These are phyloP conservation scores for Dasypus novemcinctus DNA, from an alignment of 2,113 vertebrate genomes.

Conservation along the genomic window DNA sequence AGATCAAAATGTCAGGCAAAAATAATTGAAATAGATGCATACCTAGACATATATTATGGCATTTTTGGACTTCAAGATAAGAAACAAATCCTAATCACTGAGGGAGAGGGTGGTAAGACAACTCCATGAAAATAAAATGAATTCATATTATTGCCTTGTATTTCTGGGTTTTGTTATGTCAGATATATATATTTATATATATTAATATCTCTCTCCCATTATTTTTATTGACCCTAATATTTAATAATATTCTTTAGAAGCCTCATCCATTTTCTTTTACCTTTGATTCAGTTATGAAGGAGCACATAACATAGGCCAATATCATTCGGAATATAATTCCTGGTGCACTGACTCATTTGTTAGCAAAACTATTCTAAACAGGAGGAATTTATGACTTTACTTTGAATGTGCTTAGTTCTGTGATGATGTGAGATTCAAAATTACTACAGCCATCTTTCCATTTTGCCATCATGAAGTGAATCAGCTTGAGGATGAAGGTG, in stretches of 20 bases:
- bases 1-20: slow-evolving; percentile 22
- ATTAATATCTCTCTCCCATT: too few species aligned
- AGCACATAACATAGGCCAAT: neutral
- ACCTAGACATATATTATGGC: neutral
- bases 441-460: neutral
- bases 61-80: slow-evolving; percentile 13
- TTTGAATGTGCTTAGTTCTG: neutral
- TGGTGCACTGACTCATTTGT: neutral
- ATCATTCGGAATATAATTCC: neutral
- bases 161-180: neutral
- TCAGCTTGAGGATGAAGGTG: neutral
- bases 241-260: neutral
- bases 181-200: neutral
- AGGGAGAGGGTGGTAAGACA: neutral
- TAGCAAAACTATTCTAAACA: neutral
- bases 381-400: neutral
- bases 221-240: neutral
- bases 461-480: neutral
- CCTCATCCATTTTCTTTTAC: neutral
- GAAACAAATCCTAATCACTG: neutral
- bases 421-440: neutral
- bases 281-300: neutral
- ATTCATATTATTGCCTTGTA: neutral
- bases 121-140: neutral
- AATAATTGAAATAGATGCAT: neutral